These are phyloP conservation scores for Antechinus flavipes DNA, from an alignment of 2,113 vertebrate genomes.

Conservation along the genomic window DNA sequence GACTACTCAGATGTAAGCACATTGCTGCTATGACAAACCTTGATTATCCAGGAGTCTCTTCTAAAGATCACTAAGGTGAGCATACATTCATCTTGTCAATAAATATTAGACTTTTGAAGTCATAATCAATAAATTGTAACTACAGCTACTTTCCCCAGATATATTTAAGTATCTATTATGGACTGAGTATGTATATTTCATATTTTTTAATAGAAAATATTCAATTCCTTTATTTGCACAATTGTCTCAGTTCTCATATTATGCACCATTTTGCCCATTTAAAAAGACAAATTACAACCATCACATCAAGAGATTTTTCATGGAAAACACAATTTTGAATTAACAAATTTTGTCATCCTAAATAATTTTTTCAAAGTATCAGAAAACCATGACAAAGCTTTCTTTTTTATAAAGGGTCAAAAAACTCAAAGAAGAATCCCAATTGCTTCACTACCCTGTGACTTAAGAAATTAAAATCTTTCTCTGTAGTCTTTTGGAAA, in stretches of 20 bases:
- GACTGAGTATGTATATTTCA: conserved; percentile 7
- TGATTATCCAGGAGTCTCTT: not conserved
- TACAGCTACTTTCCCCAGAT: conserved; percentile 56
- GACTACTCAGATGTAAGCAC: conserved; percentile 17
- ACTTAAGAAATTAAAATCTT: conserved; percentile 46
- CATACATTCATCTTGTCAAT: not conserved
- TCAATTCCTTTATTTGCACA: conserved; percentile 30
- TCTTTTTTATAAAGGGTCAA: not conserved
- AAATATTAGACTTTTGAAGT: not conserved
- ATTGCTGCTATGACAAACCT: not conserved
- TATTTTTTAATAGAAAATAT: conserved; percentile 40
- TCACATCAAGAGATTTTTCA: conserved; percentile 54
- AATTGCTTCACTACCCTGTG: not conserved
- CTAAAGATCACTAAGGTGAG: conserved; percentile 5
- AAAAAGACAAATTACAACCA: conserved; percentile 52
- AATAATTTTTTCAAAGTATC: not conserved
- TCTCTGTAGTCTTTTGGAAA: not conserved
- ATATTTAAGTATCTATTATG: not conserved
- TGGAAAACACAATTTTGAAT: conserved; percentile 42
- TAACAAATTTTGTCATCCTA: conserved; percentile 34
- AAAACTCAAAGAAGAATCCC: not conserved
- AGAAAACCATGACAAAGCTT: not conserved
- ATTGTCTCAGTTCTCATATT: conserved; percentile 36
- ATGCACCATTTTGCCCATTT: conserved; percentile 6
- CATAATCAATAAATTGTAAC: conserved; percentile 46